Evolutionary conservation across 2,888 invertebrate species (phyloP), one percentile per base, ranked within the genome.

Genomic region (Andrena minutula): DNA sequence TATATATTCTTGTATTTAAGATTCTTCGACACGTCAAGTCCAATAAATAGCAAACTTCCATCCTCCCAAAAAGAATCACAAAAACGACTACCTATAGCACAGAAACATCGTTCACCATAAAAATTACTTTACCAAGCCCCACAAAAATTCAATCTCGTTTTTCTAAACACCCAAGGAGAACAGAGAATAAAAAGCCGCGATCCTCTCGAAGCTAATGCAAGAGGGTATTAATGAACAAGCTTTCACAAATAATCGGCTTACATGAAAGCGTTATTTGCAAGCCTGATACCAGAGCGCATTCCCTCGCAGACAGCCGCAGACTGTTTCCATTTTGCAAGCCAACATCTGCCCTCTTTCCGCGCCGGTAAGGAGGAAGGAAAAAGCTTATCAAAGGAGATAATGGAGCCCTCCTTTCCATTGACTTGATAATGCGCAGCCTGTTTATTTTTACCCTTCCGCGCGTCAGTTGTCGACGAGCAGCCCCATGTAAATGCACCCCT

Each of bases 401-500:
- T 85, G 86, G 86, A 83, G 65, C 70, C 65, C 64, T 35, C 61
- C 77, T 68, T 26, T 82, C 70, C 86, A 84, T 86, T 79, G 87
- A 88, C 86, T 86, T 82, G 85, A 85, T 86, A 86, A 86, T 84
- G 76, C 79, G 76, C 69, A 71, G 76, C 87, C 84, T 88, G 90
- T 90, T 92, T 91, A 90, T 90, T 88, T 89, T 89, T 77, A 75
- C 72, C 83, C 66, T 73, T 30, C 77, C 28, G 26, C 41, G 73
- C 16, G 61, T 26, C 68, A 28, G 63, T 64, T 60, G 73, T 75
- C 80, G 71, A 78, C 75, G 56, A 26, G 78, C 79, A 68, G 23
- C 82, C 88, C 88, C 86, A 88, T 89, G 90, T 89, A 90, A 92
- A 92, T 90, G 88, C 90, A 91, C 91, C 92, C 79, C 89, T 88